Conservation (phyloP, 2,113 vertebrate species). For the Lampris incognitus region DNA sequence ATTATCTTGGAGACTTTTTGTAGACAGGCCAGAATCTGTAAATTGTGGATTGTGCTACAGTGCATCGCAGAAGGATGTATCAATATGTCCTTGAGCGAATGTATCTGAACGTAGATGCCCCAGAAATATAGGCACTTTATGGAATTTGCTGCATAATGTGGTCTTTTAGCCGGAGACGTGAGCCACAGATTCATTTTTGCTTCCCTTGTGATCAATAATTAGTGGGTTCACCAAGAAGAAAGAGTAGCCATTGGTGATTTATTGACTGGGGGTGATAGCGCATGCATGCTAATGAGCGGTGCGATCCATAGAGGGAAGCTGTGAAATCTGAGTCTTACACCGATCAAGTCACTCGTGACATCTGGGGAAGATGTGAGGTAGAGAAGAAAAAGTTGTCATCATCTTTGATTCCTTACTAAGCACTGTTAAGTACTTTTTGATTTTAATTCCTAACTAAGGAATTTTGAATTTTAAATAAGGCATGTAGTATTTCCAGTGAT, state of each 20-base stretch:
- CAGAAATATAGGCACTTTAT: slow-evolving; percentile 16
- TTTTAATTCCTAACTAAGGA: too few relatives aligned
- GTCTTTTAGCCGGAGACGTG: slow-evolving; percentile 21
- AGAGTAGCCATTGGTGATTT: slow-evolving; percentile 67
- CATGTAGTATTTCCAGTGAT: too few relatives aligned
- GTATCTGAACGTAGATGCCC: slow-evolving; percentile 14
- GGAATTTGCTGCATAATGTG: slow-evolving; percentile 26
- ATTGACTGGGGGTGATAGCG: slow-evolving; percentile 73
- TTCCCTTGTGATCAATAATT: slow-evolving; percentile 73
- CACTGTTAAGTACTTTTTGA: slow-evolving; percentile 3
- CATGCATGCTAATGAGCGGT: slow-evolving; percentile 78
- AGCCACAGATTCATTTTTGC: slow-evolving; percentile 67
- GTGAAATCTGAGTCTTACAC: slow-evolving; percentile 69
- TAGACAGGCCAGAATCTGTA: slow-evolving; percentile 26
- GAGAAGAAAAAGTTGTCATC: not conserved
- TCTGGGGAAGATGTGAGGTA: slow-evolving; percentile 26
- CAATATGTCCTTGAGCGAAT: slow-evolving; percentile 25
- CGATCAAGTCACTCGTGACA: slow-evolving; percentile 49
- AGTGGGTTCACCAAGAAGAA: slow-evolving; percentile 62
- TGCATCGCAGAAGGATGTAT: not conserved
- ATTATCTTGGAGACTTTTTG: slow-evolving; percentile 18
- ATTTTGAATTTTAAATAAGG: too few relatives aligned
- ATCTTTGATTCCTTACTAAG: not conserved
- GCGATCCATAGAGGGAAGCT: slow-evolving; percentile 63
- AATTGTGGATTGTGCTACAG: not conserved